Percentiles rank a stretch among this genome's conserved stretches.
These are phyloP conservation scores for Epinephelus awoara DNA, from an alignment of 2,797 vertebrate genomes.

Conservation along the genomic window DNA sequence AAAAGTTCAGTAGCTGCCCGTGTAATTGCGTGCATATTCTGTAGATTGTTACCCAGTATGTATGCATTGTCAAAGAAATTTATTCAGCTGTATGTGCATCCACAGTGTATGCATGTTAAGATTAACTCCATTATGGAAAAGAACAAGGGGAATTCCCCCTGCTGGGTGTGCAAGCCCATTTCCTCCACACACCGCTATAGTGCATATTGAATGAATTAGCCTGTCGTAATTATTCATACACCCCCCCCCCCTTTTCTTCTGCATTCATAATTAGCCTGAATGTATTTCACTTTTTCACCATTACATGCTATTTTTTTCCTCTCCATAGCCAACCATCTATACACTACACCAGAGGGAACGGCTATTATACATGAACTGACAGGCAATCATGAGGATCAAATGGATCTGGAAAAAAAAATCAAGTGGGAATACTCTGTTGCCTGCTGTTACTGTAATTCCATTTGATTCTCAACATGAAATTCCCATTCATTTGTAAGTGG, in stretches of 20 bases:
- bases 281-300: conserved; percentile 53
- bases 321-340: conserved; percentile 12
- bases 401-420: conserved; percentile 48
- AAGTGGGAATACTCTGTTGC: conserved; percentile 46
- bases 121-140: conserved; percentile 41
- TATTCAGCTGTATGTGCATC: conserved; percentile 24
- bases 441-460: conserved; percentile 63
- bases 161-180: conserved; percentile 40
- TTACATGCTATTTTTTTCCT: conserved; percentile 23
- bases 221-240: conserved; percentile 57
- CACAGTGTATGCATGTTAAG: conserved; percentile 45
- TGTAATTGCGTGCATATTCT: conserved; percentile 1
- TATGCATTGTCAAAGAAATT: conserved; percentile 34
- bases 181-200: conserved; percentile 6
- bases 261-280: conserved; percentile 49
- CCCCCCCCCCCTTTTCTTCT: conserved; percentile 23
- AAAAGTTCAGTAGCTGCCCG: neutral
- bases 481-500: conserved; percentile 68
- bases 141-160: conserved; percentile 46
- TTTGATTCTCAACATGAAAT: conserved; percentile 66
- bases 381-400: conserved; percentile 56
- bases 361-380: conserved; percentile 47
- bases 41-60: conserved; percentile 10
- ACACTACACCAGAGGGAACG: conserved; percentile 31
- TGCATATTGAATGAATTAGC: conserved; percentile 54